Evolutionary conservation across 2,113 vertebrate genomes (phyloP), one percentile per base, ranked within the genome.

Genomic region (Protomyctophum bolini): DNA sequence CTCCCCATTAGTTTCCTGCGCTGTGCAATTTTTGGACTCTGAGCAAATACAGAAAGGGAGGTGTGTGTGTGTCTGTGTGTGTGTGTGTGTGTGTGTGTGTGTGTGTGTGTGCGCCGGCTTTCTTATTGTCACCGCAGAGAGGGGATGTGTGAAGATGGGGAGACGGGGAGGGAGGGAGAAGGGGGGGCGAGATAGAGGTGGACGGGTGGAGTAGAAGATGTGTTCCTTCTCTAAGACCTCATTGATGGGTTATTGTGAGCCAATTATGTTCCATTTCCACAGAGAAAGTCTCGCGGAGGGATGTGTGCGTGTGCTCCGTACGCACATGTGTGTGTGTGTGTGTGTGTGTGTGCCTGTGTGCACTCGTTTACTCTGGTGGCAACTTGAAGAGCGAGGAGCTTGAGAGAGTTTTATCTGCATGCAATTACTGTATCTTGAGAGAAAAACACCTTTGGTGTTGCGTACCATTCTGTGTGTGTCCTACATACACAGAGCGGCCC

Each of bases 11-110:
- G 82, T 75, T 84, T 15, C 80, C 76, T 79, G 78, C 76, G 80
- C 83, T 79, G 70, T 87, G 83, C 85, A 88, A 87, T 89, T 91
- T 88, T 83, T 85, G 72, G 77, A 87, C 73, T 85, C 51, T 64
- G 80, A 86, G 81, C 73, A 89, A 89, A 88, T 89, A 89, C 85
- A 87, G 80, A 79, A 58, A 58, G 21, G 21, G 5, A 6, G 33
- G 33, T 41, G 33, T 41, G 33, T 41, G 33, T 41, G 33, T 41
- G 33, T 41, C 1, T 41, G 33, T 41, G 33, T 41, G 33, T 41
- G 33, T 41, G 33, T 41, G 33, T 41, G 33, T 41, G 33, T 41
- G 33, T 41, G 33, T 41, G 33, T 41, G 33, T 41, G 33, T 41
- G 33, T 41, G 33, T 41, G 33, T 41, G 29, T 56, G 64, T 56